Percentiles rank a stretch among this genome's conserved stretches.
These are phyloP conservation scores for Nebria brevicollis DNA, from an alignment of 2,888 invertebrate genomes.

Conservation along the genomic window DNA sequence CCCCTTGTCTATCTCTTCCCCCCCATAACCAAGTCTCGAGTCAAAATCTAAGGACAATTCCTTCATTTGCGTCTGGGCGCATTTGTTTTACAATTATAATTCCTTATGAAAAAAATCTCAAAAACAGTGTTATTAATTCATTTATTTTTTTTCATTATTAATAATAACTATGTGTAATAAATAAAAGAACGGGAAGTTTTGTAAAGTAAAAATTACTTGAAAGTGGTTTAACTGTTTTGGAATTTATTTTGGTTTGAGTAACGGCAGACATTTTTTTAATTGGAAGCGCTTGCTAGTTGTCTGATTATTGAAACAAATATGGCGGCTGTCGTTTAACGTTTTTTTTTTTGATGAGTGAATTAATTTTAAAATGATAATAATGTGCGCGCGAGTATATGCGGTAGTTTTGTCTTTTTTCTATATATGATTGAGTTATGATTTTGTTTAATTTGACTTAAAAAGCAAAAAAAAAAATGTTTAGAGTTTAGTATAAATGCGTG, in stretches of 20 bases:
- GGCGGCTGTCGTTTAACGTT: background rate
- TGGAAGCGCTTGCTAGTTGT: conserved; percentile 36
- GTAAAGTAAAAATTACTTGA: background rate
- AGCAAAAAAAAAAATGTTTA: background rate
- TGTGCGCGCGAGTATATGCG: conserved; percentile 30
- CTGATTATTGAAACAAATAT: background rate
- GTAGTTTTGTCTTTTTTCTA: conserved; percentile 27
- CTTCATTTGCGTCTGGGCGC: background rate
- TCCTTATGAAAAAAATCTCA: background rate
- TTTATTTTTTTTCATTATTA: background rate
- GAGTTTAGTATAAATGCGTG: conserved; percentile 12
- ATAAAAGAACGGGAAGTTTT: background rate
- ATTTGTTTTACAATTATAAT: background rate
- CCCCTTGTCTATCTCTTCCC: background rate
- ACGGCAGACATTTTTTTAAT: background rate
- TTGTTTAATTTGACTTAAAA: conserved; percentile 13
- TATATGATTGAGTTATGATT: conserved; percentile 22
- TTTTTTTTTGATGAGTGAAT: conserved; percentile 25
- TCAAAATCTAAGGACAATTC: background rate
- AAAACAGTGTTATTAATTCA: background rate
- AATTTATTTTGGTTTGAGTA: background rate
- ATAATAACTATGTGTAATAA: background rate
- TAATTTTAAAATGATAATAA: conserved; percentile 22
- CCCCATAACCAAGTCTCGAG: background rate
- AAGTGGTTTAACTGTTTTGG: background rate